Evolutionary conservation across 2,797 vertebrate genomes (phyloP), one percentile per base, ranked within the genome.

Genomic region (Takifugu ocellatus): DNA sequence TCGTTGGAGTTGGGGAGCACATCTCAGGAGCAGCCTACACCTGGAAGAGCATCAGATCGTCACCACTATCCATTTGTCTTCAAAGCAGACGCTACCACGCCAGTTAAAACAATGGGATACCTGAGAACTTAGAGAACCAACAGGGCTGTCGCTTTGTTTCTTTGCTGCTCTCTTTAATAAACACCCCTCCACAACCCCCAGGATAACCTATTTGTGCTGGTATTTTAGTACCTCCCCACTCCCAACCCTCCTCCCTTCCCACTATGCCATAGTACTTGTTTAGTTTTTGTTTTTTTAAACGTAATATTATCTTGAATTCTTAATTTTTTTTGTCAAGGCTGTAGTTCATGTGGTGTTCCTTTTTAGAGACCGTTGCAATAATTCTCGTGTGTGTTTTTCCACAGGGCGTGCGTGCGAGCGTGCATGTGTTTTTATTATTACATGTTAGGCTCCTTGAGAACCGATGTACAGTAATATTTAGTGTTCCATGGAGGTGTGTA

Each of bases 291-390:
- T 71, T 81, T 81, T 75, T 78, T 74, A 72, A 68, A 80, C 68
- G 83, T 81, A 80, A 66, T 59, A 64, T 87, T 79, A 82, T 69
- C 71, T 83, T 74, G 68, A 83, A 75, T 61, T 75, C 81, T 39
- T 33, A 10, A 9, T 33, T 10, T 10, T 33, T 33, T 77, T 82
- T 75, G 66, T 82, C 78, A 82, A 85, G 86, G 83, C 78, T 88
- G 85, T 84, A 88, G 77, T 88, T 79, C 74, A 80, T 78, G 52
- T 87, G 82, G 80, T 90, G 79, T 88, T 89, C 76, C 75, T 82
- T 83, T 82, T 89, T 91, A 89, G 88, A 90, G 89, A 90, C 87
- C 90, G 86, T 86, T 92, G 90, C 89, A 91, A 88, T 92, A 89
- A 89, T 90, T 90, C 73, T 88, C 56, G 78, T 89, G 79, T 72